These are phyloP conservation scores for Amblyopsis hoosieri DNA, from an alignment of 2,797 vertebrate genomes.

Conservation along the genomic window DNA sequence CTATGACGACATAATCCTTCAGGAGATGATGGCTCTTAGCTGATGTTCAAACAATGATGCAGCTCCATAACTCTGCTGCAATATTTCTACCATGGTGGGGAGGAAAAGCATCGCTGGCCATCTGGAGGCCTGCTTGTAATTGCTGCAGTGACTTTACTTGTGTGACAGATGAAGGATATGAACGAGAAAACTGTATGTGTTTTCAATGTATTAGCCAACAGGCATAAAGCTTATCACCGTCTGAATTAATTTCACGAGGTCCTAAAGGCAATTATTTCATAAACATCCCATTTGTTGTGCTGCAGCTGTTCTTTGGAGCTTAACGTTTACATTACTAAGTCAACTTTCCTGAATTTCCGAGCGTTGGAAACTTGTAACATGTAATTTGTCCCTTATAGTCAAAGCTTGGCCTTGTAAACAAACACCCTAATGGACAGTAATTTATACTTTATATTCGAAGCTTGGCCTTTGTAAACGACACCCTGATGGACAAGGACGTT, in stretches of 20 bases:
- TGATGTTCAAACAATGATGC: slow-evolving; percentile 68
- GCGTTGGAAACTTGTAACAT: background rate
- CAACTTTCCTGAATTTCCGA: slow-evolving; percentile 27
- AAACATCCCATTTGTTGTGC: slow-evolving; percentile 53
- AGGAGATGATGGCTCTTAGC: slow-evolving; percentile 71
- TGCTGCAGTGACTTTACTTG: slow-evolving; percentile 63
- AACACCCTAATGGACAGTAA: slow-evolving; percentile 26
- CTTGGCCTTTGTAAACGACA: slow-evolving; percentile 31
- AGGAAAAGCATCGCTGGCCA: slow-evolving; percentile 54
- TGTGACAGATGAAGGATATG: slow-evolving; percentile 64
- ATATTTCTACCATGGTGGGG: slow-evolving; percentile 59
- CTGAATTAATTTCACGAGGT: slow-evolving; percentile 53
- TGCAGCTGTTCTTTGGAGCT: slow-evolving; percentile 55
- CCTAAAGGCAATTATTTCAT: slow-evolving; percentile 33
- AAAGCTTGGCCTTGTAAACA: slow-evolving; percentile 29
- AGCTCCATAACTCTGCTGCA: slow-evolving; percentile 57
- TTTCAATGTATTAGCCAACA: slow-evolving; percentile 59
- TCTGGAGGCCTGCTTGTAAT: slow-evolving; percentile 71
- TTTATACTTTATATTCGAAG: slow-evolving; percentile 7
- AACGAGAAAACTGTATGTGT: slow-evolving; percentile 51
- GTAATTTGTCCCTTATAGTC: slow-evolving; percentile 19
- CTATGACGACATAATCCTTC: slow-evolving; percentile 69
- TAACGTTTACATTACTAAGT: slow-evolving; percentile 30
- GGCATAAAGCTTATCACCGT: slow-evolving; percentile 48
- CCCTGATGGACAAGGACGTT: slow-evolving; percentile 40